These are phyloP conservation scores for Muraenolepis orangiensis DNA, from an alignment of 2,797 vertebrate genomes.

Conservation along the genomic window DNA sequence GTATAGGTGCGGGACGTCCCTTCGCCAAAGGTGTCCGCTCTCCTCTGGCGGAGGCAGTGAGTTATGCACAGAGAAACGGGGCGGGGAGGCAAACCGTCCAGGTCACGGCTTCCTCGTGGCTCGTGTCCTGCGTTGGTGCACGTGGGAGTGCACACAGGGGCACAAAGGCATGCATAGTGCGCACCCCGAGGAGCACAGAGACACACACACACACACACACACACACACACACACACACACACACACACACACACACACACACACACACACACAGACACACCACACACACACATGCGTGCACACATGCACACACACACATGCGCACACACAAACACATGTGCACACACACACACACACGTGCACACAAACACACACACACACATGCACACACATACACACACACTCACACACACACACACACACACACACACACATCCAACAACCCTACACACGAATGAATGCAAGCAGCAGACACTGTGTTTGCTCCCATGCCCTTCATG, in stretches of 20 bases:
- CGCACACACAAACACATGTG: slow-evolving; percentile 1
- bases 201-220: background rate
- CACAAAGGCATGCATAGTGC: background rate
- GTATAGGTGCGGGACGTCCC: background rate
- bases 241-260: slow-evolving; percentile 4
- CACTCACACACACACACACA: background rate
- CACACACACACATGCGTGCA: background rate
- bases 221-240: slow-evolving; percentile 8
- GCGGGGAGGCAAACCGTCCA: background rate
- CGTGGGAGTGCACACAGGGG: background rate
- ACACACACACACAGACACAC: background rate
- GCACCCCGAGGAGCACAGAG: background rate
- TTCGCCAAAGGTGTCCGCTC: slow-evolving; percentile 13
- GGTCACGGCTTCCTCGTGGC: background rate
- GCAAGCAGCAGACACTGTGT: background rate
- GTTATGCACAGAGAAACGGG: slow-evolving; percentile 12
- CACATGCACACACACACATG: slow-evolving; percentile 1
- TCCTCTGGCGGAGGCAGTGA: slow-evolving; percentile 11
- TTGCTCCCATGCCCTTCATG: background rate
- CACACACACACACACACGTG: background rate
- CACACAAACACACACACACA: background rate
- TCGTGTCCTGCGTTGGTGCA: background rate
- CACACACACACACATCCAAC: background rate
- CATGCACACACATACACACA: background rate
- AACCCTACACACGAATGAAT: background rate